These are phyloP conservation scores for Rhagologus leucostigma DNA, from an alignment of 2,113 vertebrate genomes.

Conservation along the genomic window DNA sequence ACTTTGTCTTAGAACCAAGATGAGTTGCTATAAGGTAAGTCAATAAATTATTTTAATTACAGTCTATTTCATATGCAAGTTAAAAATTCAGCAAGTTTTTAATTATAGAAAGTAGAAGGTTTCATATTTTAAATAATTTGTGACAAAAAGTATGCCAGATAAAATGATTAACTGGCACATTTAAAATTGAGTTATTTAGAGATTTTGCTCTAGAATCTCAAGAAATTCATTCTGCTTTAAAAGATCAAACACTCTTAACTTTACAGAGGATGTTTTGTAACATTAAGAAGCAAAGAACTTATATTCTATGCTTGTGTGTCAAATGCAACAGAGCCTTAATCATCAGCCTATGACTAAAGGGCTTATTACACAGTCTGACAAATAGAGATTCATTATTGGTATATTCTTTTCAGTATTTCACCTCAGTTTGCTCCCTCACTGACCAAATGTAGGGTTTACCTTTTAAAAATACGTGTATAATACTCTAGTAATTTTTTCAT, in stretches of 20 bases:
- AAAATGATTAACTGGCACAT: background rate
- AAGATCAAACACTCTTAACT: background rate
- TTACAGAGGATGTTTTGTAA: background rate
- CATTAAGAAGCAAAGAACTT: background rate
- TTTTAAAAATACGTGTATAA: background rate
- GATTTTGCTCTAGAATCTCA: background rate
- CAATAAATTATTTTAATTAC: background rate
- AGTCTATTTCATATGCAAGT: background rate
- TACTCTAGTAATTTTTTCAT: background rate
- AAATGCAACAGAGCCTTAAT: background rate
- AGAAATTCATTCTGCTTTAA: background rate
- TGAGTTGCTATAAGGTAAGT: background rate
- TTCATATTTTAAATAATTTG: background rate
- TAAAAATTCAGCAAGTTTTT: background rate
- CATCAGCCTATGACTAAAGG: background rate
- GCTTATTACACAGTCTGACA: background rate
- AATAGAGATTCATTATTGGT: background rate
- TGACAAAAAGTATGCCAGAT: background rate
- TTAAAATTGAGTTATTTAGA: slow-evolving; percentile 7
- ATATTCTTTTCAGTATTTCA: background rate
- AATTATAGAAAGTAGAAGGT: background rate
- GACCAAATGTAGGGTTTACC: background rate
- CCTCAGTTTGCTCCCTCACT: background rate
- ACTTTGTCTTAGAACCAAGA: background rate
- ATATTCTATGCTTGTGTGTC: background rate